Conservation (phyloP, 2,888 invertebrate species). For the Ischnus inquisitorius region DNA sequence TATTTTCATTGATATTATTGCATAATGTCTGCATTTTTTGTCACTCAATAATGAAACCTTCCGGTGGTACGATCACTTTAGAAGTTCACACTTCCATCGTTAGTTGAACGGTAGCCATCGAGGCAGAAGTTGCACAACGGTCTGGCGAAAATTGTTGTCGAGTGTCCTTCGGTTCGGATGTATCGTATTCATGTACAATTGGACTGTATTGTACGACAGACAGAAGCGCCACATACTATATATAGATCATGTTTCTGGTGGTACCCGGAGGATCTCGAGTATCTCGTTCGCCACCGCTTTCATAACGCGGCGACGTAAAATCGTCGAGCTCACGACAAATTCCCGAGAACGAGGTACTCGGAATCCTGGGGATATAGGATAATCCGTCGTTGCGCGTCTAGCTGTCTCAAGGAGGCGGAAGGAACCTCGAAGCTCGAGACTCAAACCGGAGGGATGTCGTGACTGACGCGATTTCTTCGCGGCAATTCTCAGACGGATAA, state of each 20-base stretch:
- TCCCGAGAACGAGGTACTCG: conserved; percentile 41
- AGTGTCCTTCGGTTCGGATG: conserved; percentile 13
- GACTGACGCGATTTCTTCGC: conserved; percentile 56
- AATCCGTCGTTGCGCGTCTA: conserved; percentile 64
- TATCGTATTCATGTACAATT: conserved; percentile 48
- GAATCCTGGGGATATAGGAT: conserved; percentile 55
- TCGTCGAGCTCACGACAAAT: conserved; percentile 53
- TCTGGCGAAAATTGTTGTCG: neutral
- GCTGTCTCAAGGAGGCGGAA: conserved; percentile 59
- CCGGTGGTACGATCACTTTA: too few species aligned
- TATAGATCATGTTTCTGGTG: neutral
- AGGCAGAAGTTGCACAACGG: neutral
- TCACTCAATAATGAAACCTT: too few species aligned
- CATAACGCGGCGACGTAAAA: conserved; percentile 54
- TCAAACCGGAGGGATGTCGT: conserved; percentile 46
- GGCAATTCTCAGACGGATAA: conserved; percentile 66
- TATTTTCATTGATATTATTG: too few species aligned
- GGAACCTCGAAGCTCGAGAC: conserved; percentile 52
- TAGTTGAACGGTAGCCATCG: neutral
- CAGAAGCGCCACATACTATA: neutral
- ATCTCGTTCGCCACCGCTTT: conserved; percentile 46
- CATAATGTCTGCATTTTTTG: too few species aligned
- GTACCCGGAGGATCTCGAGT: conserved; percentile 30
- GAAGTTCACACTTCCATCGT: neutral
- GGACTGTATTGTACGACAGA: conserved; percentile 16